Evolutionary conservation across 2,888 invertebrate species (phyloP).

Genomic region (Anaspis maculata): DNA sequence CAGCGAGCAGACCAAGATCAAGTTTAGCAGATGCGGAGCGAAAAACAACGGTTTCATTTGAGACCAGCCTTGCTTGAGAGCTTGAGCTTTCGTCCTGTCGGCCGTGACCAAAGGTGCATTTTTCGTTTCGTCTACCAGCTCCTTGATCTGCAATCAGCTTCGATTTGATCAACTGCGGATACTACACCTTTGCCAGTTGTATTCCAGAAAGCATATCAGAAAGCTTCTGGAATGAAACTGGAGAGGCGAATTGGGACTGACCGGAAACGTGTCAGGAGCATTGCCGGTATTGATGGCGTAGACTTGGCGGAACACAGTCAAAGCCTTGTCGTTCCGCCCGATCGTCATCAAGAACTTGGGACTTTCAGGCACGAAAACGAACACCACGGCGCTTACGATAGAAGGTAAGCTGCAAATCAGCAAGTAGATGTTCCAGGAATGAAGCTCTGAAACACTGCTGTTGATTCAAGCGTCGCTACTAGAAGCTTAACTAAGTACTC

Average conservation of each 20-base stretch:
- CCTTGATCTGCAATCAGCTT: too few species aligned
- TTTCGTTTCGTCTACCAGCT: constrained; percentile 33
- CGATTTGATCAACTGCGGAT: not conserved
- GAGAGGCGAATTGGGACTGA: too few species aligned
- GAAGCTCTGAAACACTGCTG: too few species aligned
- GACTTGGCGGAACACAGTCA: constrained; percentile 53
- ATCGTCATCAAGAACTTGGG: constrained; percentile 69
- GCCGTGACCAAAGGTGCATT: constrained; percentile 16
- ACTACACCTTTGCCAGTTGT: constrained; percentile 52
- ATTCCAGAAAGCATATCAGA: constrained; percentile 74
- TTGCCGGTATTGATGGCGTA: constrained; percentile 57
- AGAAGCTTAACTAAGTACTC: too few species aligned
- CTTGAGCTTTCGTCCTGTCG: constrained; percentile 37
- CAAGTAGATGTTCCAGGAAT: constrained; percentile 55
- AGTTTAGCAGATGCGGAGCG: constrained; percentile 52
- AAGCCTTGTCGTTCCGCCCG: constrained; percentile 56
- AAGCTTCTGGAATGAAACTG: constrained; percentile 61
- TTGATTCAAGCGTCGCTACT: too few species aligned
- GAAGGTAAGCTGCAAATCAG: constrained; percentile 55
- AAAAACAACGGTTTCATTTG: constrained; percentile 60
- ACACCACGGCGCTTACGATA: constrained; percentile 52
- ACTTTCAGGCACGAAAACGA: constrained; percentile 61
- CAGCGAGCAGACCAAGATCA: constrained; percentile 55
- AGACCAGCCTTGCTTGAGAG: constrained; percentile 49
- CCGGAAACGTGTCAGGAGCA: constrained; percentile 40